These are phyloP conservation scores for Hirtodrosophila cameraria DNA, from an alignment of 2,888 invertebrate genomes.

Conservation along the genomic window DNA sequence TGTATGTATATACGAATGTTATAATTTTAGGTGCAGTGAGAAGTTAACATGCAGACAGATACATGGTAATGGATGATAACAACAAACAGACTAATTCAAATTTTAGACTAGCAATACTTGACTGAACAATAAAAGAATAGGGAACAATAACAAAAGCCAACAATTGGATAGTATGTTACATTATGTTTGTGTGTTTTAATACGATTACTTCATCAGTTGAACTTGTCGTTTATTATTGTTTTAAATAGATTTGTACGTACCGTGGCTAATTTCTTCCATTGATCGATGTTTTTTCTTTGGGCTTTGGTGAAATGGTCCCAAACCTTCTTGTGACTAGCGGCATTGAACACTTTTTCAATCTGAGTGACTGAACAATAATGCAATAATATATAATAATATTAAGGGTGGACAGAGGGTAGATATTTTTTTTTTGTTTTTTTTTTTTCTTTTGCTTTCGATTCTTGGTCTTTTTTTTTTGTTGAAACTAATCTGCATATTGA, in stretches of 20 bases:
- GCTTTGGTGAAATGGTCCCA: slow-evolving; percentile 99
- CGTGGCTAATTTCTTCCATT: slow-evolving; percentile 98
- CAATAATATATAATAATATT: slow-evolving; percentile 84
- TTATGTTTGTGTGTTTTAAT: slow-evolving; percentile 34
- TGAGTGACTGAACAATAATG: slow-evolving; percentile 93
- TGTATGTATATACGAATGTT: not conserved
- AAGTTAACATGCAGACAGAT: slow-evolving; percentile 38
- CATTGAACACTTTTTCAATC: slow-evolving; percentile 98
- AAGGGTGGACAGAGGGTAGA: slow-evolving; percentile 78
- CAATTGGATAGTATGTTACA: slow-evolving; percentile 15
- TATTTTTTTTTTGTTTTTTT: slow-evolving; percentile 53
- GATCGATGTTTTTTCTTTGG: slow-evolving; percentile 98
- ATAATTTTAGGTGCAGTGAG: not conserved
- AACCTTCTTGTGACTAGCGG: slow-evolving; percentile 98
- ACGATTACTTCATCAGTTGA: slow-evolving; percentile 45
- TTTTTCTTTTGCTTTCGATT: slow-evolving; percentile 37
- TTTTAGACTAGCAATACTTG: slow-evolving; percentile 15
- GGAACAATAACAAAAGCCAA: slow-evolving; percentile 34
- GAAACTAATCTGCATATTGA: slow-evolving; percentile 52
- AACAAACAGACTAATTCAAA: slow-evolving; percentile 11
- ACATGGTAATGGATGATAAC: slow-evolving; percentile 17
- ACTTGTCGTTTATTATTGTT: slow-evolving; percentile 63
- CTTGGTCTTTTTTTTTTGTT: slow-evolving; percentile 46
- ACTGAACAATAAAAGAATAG: slow-evolving; percentile 11
- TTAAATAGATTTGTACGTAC: slow-evolving; percentile 87